Percentiles rank a stretch among this genome's conserved stretches.
Evolutionary conservation across 23 tunicate genomes (phyloP).

Genomic region (Trididemnum miniatum): DNA sequence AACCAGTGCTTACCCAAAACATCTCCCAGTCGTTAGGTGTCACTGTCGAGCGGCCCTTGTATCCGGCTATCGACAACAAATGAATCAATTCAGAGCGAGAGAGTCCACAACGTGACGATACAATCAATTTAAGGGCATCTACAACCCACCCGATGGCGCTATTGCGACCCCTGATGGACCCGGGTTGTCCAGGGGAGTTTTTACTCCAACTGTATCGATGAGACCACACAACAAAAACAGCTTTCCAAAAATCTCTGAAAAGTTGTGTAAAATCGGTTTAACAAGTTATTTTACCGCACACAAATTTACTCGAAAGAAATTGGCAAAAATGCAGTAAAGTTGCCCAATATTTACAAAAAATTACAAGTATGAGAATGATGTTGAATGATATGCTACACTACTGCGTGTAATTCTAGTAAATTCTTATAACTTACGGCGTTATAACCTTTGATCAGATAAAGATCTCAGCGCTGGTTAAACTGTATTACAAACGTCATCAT

Average conservation of each 20-base stretch:
- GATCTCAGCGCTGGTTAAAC: no score
- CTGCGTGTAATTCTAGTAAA: no score
- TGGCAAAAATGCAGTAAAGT: no score
- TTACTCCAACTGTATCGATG: constrained; percentile 78
- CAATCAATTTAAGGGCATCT: constrained; percentile 72
- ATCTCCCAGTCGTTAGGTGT: constrained; percentile 72
- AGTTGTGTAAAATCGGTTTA: not conserved
- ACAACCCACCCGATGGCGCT: constrained; percentile 74
- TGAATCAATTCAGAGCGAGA: constrained; percentile 57
- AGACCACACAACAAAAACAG: constrained; percentile 59
- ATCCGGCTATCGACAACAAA: constrained; percentile 54
- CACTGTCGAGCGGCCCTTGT: constrained; percentile 64
- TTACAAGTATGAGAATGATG: no score
- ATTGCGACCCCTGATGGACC: constrained; percentile 44
- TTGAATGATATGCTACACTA: no score
- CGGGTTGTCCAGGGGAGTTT: constrained; percentile 83
- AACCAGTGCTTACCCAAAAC: constrained; percentile 68
- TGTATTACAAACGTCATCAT: no score
- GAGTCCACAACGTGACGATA: constrained; percentile 50
- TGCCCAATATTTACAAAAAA: no score
- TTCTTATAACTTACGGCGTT: no score
- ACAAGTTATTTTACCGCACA: no score
- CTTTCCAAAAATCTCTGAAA: constrained; percentile 74
- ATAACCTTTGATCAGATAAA: no score
- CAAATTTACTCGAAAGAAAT: no score